Evolutionary conservation across 2,113 vertebrate species (phyloP), one percentile per base, ranked within the genome.

Genomic region (Rousettus leschenaultii): DNA sequence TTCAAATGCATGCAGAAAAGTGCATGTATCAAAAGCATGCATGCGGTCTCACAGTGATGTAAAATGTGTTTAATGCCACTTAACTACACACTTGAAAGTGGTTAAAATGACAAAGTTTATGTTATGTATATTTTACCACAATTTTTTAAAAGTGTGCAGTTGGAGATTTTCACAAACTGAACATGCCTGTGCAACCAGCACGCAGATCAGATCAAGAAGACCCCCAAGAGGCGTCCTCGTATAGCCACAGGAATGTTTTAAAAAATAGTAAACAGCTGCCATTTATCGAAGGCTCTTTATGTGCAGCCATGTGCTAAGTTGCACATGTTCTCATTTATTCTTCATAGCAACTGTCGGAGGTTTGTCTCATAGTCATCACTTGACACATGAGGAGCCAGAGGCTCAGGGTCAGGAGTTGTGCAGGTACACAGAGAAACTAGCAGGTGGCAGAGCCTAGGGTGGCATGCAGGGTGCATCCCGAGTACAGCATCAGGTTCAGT

Each of bases 211-310:
- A 48, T 87, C 53, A 35, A 45, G 15, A 75, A 59, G 26, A 85
- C 55, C 21, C 15, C 9, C 33, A 40, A 13, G 15, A 63, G 28
- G 65, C 19, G 14, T 73, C 79, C 38, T 78, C 63, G 78, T 51
- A 9, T 1, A 45, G 74, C 30, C 80, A 48, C 5, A 77, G 59
- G 61, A 40, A 63, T 30, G 73, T 70, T 28, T 43, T 63, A 30
- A 12, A 33, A 89, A 96, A 61, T 90, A 74, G 75, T 53, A 30
- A 92, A 55, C 93, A 93, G 91, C 85, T 96, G 85, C 66, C 61
- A 15, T 65, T 68, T 90, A 28, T 8, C 66, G 85, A 87, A 80
- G 55, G 93, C 59, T 43, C 66, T 53, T 75, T 43, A 5, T 53
- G 43, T 59, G 45, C 45, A 88, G 79, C 84, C 90, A 18, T 51